phyloP scores from a whole-genome alignment of 2,797 vertebrate species.

The Sparidentex hasta region DNA sequence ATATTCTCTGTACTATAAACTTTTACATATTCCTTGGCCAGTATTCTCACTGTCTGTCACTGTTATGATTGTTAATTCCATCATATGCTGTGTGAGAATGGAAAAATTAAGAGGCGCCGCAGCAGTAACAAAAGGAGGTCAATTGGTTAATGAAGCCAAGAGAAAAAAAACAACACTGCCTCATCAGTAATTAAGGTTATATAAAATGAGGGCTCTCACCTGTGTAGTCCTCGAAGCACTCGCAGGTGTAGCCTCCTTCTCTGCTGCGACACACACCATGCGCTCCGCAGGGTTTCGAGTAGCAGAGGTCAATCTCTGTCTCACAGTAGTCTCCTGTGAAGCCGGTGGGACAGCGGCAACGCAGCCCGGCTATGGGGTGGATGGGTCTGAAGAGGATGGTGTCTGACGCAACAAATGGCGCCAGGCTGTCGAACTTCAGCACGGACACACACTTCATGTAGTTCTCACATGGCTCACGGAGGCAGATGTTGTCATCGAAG shows the following conservation, averaged over 20 bases:
- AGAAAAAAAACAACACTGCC: background rate
- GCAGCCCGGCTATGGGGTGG: slow-evolving; percentile 93
- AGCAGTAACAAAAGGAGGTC: background rate
- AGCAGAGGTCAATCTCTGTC: slow-evolving; percentile 97
- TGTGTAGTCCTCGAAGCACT: slow-evolving; percentile 92
- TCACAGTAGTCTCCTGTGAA: slow-evolving; percentile 98
- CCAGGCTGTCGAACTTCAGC: slow-evolving; percentile 95
- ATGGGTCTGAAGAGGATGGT: slow-evolving; percentile 97
- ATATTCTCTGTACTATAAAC: too few relatives aligned
- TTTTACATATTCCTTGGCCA: too few relatives aligned
- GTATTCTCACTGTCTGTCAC: background rate
- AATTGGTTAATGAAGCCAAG: slow-evolving; percentile 13
- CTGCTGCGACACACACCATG: slow-evolving; percentile 91
- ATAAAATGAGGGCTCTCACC: slow-evolving; percentile 83
- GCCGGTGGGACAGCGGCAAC: slow-evolving; percentile 94
- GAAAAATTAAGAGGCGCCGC: background rate
- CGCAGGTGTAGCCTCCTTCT: slow-evolving; percentile 96
- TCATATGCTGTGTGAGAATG: background rate
- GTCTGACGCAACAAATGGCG: slow-evolving; percentile 93
- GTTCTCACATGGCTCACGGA: slow-evolving; percentile 97
- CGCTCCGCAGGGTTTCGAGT: slow-evolving; percentile 92
- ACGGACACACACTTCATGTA: slow-evolving; percentile 98
- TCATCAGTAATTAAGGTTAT: slow-evolving; percentile 3
- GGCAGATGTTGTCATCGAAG: slow-evolving; percentile 98
- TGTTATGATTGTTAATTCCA: background rate